Evolutionary conservation across 2,797 vertebrate species (phyloP).

Genomic region (Mycteria americana): DNA sequence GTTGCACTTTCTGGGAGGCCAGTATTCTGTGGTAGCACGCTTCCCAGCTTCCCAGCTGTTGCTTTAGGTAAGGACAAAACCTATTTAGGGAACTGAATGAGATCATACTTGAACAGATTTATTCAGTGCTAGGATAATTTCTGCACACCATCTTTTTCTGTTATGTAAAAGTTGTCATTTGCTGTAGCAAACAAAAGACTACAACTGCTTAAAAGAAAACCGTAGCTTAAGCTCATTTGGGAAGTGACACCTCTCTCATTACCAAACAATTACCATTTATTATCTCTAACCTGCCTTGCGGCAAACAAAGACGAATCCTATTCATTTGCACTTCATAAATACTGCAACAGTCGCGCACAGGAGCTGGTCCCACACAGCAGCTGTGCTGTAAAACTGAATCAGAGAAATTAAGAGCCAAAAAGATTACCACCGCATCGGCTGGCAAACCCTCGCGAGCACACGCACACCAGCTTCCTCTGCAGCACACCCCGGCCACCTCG

Average conservation of each 20-base stretch:
- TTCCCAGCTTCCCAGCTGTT: background rate
- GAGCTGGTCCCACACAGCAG: constrained; percentile 64
- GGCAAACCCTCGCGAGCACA: constrained; percentile 6
- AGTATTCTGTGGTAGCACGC: background rate
- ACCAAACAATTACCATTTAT: constrained; percentile 4
- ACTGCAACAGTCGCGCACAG: background rate
- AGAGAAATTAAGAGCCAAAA: constrained; percentile 20
- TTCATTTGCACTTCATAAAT: constrained; percentile 14
- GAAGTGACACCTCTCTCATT: background rate
- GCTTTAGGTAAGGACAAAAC: background rate
- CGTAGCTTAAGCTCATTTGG: background rate
- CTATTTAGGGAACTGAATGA: background rate
- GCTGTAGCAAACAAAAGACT: background rate
- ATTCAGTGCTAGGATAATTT: background rate
- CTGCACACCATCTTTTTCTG: background rate
- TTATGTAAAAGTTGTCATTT: background rate
- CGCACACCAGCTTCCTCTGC: background rate
- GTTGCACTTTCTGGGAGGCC: background rate
- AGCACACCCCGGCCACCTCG: background rate
- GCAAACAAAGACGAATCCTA: background rate
- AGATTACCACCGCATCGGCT: constrained; percentile 33
- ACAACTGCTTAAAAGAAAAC: background rate
- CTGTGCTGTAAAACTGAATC: constrained; percentile 66
- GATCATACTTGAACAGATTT: background rate
- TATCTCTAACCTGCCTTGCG: background rate